Conservation (phyloP, 2,888 invertebrate species). For the Dugesia japonica region DNA sequence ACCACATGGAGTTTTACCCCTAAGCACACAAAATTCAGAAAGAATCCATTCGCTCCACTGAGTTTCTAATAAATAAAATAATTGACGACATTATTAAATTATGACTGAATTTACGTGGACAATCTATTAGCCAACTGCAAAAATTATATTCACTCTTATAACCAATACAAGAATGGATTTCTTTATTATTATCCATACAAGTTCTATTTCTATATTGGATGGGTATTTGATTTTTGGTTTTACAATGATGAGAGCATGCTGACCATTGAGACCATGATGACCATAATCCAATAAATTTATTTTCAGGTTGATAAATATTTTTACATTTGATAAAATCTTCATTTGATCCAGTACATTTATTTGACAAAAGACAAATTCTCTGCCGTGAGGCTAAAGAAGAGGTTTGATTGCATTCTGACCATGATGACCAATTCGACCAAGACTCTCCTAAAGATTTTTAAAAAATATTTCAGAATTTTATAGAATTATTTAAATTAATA, state of each 20-base stretch:
- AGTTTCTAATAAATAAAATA: neutral
- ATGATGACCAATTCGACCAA: neutral
- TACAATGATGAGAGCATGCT: neutral
- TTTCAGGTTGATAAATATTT: neutral
- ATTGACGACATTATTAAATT: no score
- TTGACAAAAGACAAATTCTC: neutral
- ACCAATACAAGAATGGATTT: neutral
- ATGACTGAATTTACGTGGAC: no score
- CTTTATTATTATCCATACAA: neutral
- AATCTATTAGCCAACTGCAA: neutral
- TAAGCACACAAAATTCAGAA: neutral
- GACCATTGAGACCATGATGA: neutral
- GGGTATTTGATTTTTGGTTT: neutral
- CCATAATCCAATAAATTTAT: neutral
- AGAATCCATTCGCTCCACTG: neutral
- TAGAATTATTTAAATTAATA: no score
- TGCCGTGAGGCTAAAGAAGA: neutral
- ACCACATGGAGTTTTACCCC: neutral
- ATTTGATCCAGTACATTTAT: neutral
- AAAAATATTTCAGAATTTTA: no score
- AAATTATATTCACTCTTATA: neutral
- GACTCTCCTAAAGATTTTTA: no score
- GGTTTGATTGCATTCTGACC: neutral
- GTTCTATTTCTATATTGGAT: neutral
- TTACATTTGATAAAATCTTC: neutral